Conservation (phyloP, 2,113 vertebrate genomes). For the Rattus rattus region DNA sequence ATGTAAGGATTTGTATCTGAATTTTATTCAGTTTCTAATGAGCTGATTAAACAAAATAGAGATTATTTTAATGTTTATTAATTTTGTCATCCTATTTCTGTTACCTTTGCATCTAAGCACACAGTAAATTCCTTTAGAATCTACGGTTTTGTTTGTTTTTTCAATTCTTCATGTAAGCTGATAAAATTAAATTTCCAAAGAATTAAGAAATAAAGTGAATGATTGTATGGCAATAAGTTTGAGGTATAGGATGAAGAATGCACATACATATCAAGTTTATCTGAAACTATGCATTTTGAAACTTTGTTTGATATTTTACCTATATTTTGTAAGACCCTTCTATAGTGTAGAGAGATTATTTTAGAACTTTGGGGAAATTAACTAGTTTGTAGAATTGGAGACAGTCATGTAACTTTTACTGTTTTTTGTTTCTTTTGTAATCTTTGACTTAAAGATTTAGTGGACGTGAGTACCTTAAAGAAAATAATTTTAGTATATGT, state of each 20-base stretch:
- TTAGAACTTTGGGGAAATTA: not conserved
- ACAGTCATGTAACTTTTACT: not conserved
- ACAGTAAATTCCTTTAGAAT: not conserved
- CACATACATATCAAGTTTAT: not conserved
- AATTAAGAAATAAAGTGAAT: not conserved
- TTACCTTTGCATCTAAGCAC: not conserved
- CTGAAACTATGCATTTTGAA: not conserved
- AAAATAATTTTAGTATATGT: not conserved
- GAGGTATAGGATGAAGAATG: not conserved
- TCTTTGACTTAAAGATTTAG: not conserved
- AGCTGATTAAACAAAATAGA: not conserved
- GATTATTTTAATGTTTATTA: not conserved
- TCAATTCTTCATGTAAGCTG: not conserved
- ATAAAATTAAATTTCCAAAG: not conserved
- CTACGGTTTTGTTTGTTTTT: not conserved
- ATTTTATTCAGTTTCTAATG: not conserved
- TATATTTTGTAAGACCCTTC: not conserved
- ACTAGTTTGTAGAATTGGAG: not conserved
- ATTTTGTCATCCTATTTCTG: not conserved
- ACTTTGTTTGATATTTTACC: not conserved
- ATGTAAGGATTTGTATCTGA: not conserved
- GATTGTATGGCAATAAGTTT: fast-evolving
- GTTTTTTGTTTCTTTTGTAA: not conserved
- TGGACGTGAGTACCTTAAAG: not conserved
- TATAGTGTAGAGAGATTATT: not conserved